Base-by-base conservation (phyloP, 2,113 vertebrate species). In the Hucho hucho region DNA sequence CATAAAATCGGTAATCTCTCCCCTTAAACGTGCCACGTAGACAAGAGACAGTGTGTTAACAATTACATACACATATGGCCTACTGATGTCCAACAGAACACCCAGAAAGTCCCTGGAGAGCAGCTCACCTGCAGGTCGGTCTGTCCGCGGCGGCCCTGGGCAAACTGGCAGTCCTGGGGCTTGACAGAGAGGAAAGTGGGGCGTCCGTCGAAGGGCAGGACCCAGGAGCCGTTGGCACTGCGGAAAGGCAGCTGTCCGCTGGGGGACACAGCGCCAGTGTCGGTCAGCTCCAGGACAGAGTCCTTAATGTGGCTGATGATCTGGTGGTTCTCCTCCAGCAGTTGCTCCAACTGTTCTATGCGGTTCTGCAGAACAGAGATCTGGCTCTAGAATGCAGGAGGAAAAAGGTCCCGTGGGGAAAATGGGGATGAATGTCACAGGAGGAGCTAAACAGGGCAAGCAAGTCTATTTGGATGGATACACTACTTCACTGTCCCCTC, bases 281-380 rank as follows among this genome's bases (percentile, higher is more conserved):
- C 98, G 0, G 96, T 98, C 86, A 99, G 94, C 93, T 98, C 98
- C 90, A 98, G 95, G 81, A 99, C 98, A 0, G 98, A 99, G 92
- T 99, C 96, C 89, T 98, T 98, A 93, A 99, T 99, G 93, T 98
- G 97, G 90, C 96, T 98, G 91, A 99, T 99, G 89, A 99, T 98
- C 87, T 99, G 97, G 20, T 99, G 98, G 92, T 99, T 99, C 88
- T 99, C 98, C 81, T 99, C 98, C 88, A 99, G 86, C 59, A 99
- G 96, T 92, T 99, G 97, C 74, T 99, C 98, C 90, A 99, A 92
- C 91, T 99, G 98, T 88, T 99, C 96, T 0, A 99, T 99, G 75
- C 97, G 95, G 90, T 96, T 98, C 93, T 99, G 98, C 59, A 99
- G 94, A 83, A 98, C 97, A 0, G 98, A 99, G 84, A 99, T 99